phyloP scores from a whole-genome alignment of 2,888 invertebrate genomes.

The Drosophila infuscata region DNA sequence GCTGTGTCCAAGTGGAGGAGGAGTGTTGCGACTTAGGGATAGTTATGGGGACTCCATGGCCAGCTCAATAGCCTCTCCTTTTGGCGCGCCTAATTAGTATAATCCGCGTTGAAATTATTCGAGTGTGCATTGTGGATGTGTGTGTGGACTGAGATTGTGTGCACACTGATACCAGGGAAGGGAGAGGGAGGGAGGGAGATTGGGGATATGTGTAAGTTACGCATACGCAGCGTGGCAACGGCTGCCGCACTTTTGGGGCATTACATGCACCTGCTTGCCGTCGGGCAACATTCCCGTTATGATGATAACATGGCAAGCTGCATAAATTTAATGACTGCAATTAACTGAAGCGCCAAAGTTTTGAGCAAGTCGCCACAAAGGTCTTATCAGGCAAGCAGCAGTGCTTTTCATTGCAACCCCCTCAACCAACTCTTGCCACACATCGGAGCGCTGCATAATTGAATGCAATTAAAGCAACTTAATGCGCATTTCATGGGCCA shows the following conservation, averaged over 20 bases:
- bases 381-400: constrained; percentile 68
- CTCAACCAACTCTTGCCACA: neutral
- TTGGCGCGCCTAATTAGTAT: constrained; percentile 80
- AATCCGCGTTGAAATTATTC: constrained; percentile 81
- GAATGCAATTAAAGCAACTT: constrained; percentile 82
- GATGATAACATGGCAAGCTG: constrained; percentile 66
- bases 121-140: constrained; percentile 71
- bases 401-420: constrained; percentile 23
- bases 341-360: constrained; percentile 75
- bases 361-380: constrained; percentile 56
- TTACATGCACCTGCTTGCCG: constrained; percentile 25
- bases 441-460: constrained; percentile 71
- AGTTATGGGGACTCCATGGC: constrained; percentile 35
- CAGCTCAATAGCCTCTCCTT: constrained; percentile 41
- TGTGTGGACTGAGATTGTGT: constrained; percentile 25
- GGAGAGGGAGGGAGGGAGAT: neutral
- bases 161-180: neutral
- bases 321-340: constrained; percentile 77
- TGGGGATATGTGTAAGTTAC: constrained; percentile 14
- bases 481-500: constrained; percentile 74
- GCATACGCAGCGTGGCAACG: constrained; percentile 30
- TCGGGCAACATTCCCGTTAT: constrained; percentile 44
- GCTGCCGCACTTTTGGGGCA: constrained; percentile 21
- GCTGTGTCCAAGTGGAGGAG: neutral
- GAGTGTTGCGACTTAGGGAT: constrained; percentile 34